A percentile compares a stretch with the other conserved stretches of the same genome.
These are phyloP conservation scores for Apocrypta bakeri DNA, from an alignment of 1,140 invertebrate genomes.

Conservation along the genomic window DNA sequence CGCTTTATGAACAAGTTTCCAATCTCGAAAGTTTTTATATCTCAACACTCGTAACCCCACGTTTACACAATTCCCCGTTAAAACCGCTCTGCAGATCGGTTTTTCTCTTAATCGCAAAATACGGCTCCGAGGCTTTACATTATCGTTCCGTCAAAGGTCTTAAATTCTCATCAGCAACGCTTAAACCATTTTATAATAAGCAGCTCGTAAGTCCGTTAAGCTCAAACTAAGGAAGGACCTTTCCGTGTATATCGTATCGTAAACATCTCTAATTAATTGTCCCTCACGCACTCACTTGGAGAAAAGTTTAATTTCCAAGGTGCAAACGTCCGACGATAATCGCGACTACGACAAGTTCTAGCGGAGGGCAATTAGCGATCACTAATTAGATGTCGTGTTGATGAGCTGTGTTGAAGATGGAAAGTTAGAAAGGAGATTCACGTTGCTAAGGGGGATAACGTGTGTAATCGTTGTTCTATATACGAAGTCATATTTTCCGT, in stretches of 20 bases:
- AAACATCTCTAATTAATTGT: conserved; percentile 44
- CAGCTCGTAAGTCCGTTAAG: conserved; percentile 15
- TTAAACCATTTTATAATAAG: conserved; percentile 12
- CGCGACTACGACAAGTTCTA: not conserved
- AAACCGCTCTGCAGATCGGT: not conserved
- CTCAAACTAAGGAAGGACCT: not conserved
- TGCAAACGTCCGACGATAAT: not conserved
- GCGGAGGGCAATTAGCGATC: conserved; percentile 17
- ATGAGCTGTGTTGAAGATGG: not conserved
- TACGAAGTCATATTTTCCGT: too few relatives aligned
- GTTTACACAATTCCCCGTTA: not conserved
- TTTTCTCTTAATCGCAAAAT: not conserved
- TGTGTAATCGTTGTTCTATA: not conserved
- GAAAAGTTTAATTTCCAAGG: conserved; percentile 12
- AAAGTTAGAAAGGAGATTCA: not conserved
- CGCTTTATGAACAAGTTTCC: not conserved
- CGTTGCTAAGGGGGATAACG: not conserved
- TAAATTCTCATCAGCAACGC: conserved; percentile 24
- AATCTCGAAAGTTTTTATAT: not conserved
- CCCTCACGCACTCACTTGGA: not conserved
- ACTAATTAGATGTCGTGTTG: conserved; percentile 25
- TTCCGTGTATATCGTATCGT: not conserved
- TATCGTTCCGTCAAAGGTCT: not conserved
- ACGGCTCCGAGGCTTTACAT: not conserved
- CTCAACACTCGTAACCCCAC: not conserved